These are phyloP conservation scores for Hylomyscus alleni DNA, from an alignment of 2,797 vertebrate species.

Conservation along the genomic window DNA sequence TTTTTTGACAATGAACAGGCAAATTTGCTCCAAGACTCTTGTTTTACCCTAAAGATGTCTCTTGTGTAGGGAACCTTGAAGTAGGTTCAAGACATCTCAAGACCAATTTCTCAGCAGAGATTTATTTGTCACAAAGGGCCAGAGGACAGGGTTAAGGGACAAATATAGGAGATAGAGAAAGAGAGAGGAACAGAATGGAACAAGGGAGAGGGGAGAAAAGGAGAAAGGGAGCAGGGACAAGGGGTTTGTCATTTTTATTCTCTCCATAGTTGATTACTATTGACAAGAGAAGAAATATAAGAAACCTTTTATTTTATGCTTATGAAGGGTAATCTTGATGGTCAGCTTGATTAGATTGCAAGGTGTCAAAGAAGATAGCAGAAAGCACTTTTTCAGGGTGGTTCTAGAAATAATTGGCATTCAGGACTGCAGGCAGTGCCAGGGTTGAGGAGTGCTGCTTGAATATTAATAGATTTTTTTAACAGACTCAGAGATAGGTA, in stretches of 20 bases:
- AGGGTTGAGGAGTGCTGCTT: not conserved
- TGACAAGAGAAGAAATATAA: not conserved
- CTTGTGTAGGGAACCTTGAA: not conserved
- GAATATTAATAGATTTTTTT: too few species aligned
- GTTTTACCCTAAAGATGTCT: not conserved
- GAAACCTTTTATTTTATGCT: constrained; percentile 5
- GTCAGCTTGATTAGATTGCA: not conserved
- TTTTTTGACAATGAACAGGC: constrained; percentile 33
- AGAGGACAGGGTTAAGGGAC: not conserved
- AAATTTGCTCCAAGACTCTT: not conserved
- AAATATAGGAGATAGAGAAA: not conserved
- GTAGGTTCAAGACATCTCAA: not conserved
- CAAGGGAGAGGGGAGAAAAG: not conserved
- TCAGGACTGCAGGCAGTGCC: not conserved
- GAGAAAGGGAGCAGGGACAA: not conserved
- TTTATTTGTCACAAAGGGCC: not conserved
- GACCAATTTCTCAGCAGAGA: not conserved
- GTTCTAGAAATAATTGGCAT: not conserved
- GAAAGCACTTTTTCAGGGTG: not conserved
- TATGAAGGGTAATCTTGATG: not conserved
- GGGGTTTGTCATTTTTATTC: too few species aligned
- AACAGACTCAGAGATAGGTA: not conserved
- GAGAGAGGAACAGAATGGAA: not conserved
- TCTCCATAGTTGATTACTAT: not conserved
- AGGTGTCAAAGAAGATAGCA: not conserved